Conservation (phyloP, 2,797 vertebrate species). For the Hirundo rustica region DNA sequence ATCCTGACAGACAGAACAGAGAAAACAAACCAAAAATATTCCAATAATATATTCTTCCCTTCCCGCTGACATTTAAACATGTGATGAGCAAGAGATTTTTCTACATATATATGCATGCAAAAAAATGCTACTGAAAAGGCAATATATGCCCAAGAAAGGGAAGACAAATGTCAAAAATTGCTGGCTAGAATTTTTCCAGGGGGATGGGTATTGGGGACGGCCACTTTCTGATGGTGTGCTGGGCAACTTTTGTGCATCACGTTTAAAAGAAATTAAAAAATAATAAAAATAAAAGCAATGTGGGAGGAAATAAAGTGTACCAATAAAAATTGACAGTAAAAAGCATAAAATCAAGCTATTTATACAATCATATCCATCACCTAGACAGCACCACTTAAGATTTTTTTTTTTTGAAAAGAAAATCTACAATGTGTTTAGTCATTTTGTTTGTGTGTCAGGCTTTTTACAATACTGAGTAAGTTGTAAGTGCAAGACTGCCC, state of each 20-base stretch:
- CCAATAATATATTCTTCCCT: conserved; percentile 99
- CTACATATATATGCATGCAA: conserved; percentile 85
- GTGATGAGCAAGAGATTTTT: conserved; percentile 82
- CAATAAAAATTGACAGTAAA: conserved; percentile 79
- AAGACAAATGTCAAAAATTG: conserved; percentile 77
- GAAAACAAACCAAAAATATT: conserved; percentile 99
- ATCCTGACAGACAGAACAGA: conserved; percentile 96
- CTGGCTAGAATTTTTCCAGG: conserved; percentile 73
- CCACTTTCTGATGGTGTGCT: conserved; percentile 82
- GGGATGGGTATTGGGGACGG: conserved; percentile 54
- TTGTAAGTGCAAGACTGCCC: conserved; percentile 88
- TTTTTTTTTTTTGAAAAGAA: conserved; percentile 84
- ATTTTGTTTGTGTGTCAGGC: conserved; percentile 81
- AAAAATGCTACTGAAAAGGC: conserved; percentile 80
- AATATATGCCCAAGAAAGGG: conserved; percentile 75
- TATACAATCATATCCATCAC: conserved; percentile 92
- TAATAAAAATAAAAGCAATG: conserved; percentile 44
- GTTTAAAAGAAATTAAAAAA: conserved; percentile 29
- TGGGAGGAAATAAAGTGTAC: conserved; percentile 73
- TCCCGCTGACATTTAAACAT: conserved; percentile 79
- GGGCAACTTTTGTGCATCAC: conserved; percentile 77
- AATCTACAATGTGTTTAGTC: conserved; percentile 80
- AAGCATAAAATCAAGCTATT: conserved; percentile 90
- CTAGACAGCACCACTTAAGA: conserved; percentile 87
- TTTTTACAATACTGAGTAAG: conserved; percentile 76